Evolutionary conservation across 2,797 vertebrate species (phyloP).

Genomic region (Labeo calbasu): DNA sequence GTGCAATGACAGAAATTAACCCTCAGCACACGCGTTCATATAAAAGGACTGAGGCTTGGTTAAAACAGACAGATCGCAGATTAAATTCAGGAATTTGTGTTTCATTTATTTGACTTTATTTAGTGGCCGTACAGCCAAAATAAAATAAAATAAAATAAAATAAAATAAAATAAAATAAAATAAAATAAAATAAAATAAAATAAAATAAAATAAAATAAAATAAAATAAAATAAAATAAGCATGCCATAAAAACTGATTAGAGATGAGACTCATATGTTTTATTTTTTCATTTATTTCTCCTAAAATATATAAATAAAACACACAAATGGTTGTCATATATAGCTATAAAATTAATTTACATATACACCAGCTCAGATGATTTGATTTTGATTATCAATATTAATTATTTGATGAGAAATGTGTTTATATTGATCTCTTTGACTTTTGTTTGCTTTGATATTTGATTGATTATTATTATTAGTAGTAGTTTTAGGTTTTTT

Average conservation of each 20-base stretch:
- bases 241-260: no score
- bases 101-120: neutral
- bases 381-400: neutral
- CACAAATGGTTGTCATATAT: no score
- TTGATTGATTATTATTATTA: no score
- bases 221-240: no score
- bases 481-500: no score
- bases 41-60: neutral
- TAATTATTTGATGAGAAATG: neutral
- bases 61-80: neutral
- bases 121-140: neutral
- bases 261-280: neutral
- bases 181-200: no score
- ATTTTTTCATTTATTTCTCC: neutral
- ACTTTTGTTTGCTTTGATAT: neutral
- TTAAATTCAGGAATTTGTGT: no score
- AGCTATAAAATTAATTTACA: neutral
- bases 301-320: neutral
- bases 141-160: no score
- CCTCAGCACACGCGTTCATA: neutral
- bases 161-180: no score
- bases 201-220: no score
- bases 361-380: neutral
- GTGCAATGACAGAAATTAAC: conserved; percentile 68
- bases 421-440: neutral